phyloP scores from a whole-genome alignment of 2,888 invertebrate species.

The Alloscopus bannaensis region DNA sequence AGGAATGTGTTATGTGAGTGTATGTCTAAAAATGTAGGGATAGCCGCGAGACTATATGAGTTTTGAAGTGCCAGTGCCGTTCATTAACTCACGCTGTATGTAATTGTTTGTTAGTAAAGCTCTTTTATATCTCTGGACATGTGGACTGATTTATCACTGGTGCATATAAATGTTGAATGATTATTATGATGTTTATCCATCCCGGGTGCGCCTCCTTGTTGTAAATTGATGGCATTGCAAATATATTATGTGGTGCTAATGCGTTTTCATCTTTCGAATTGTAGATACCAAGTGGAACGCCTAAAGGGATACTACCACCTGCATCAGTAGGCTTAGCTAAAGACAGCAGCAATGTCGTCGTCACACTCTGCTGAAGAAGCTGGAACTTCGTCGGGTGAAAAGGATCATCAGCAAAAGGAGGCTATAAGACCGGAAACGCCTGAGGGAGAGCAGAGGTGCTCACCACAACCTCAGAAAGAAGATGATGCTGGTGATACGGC shows the following conservation, averaged over 20 bases:
- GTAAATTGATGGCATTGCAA: too few relatives aligned
- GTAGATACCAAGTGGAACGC: constrained; percentile 50
- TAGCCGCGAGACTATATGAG: neutral
- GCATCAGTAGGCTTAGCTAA: neutral
- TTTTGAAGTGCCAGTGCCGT: too few relatives aligned
- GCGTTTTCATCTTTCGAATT: too few relatives aligned
- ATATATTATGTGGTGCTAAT: too few relatives aligned
- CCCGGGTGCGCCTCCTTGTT: too few relatives aligned
- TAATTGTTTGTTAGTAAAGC: too few relatives aligned
- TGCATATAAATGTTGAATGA: too few relatives aligned
- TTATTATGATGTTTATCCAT: too few relatives aligned
- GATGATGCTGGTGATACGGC: constrained; percentile 1
- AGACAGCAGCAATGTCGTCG: constrained; percentile 47
- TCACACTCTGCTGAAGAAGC: constrained; percentile 59
- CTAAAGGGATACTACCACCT: constrained; percentile 2
- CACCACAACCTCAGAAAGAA: constrained; percentile 19
- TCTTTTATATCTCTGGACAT: too few relatives aligned
- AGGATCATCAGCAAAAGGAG: constrained; percentile 31
- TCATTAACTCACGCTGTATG: too few relatives aligned
- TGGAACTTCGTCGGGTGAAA: constrained; percentile 32
- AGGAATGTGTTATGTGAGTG: constrained; percentile 4
- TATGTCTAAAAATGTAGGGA: neutral
- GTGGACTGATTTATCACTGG: too few relatives aligned
- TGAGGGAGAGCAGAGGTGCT: constrained; percentile 51
- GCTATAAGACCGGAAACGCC: constrained; percentile 57